phyloP scores from a whole-genome alignment of 2,113 vertebrate species.

The Brienomyrus longianalis region DNA sequence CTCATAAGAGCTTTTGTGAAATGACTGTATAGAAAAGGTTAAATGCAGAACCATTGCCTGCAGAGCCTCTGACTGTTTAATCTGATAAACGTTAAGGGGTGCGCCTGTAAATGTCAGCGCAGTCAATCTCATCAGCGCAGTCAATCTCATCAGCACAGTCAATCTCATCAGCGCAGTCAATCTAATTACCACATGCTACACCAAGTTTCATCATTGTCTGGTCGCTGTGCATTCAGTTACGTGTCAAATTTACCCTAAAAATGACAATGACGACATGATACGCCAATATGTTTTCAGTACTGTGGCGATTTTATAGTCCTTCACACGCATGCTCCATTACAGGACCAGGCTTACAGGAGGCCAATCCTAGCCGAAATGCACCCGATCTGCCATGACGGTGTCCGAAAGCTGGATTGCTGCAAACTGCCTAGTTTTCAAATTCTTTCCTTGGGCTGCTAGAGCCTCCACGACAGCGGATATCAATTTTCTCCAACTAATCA shows the following conservation, averaged over 20 bases:
- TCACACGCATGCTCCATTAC: not conserved
- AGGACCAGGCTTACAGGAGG: not conserved
- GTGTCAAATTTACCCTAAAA: not conserved
- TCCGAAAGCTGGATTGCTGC: not conserved
- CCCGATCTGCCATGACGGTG: not conserved
- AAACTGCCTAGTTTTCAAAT: not conserved
- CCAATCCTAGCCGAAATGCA: not conserved
- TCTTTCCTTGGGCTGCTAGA: not conserved
- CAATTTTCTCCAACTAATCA: not conserved
- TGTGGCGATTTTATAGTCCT: not conserved
- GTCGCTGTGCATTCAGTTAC: not conserved
- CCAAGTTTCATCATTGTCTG: not conserved
- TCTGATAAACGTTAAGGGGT: not conserved
- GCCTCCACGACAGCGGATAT: not conserved
- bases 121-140: not conserved
- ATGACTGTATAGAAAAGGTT: not conserved
- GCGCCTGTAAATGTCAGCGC: conserved; percentile 4
- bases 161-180: not conserved
- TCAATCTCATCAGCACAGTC: not conserved
- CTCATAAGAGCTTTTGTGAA: not conserved
- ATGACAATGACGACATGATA: not conserved
- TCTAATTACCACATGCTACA: not conserved
- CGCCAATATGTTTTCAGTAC: not conserved
- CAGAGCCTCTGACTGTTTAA: not conserved
- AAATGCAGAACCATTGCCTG: not conserved